Evolutionary conservation across 2,888 invertebrate species (phyloP).

Genomic region (Hydrotaea diabolus): DNA sequence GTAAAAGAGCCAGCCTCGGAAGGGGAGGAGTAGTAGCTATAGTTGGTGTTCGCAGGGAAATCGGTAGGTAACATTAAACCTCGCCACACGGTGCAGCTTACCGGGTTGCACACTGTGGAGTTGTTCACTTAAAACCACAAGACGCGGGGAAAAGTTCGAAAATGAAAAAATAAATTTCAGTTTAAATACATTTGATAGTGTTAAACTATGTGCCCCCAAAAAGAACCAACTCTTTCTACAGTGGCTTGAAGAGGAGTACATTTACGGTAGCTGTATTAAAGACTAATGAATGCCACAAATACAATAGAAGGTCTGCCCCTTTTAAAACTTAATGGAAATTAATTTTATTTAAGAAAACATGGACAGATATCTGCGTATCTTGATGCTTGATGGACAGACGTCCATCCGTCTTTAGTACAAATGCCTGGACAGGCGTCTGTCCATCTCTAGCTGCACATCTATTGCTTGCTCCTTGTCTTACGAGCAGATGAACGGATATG

Average conservation of each 20-base stretch:
- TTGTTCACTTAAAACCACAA: background rate
- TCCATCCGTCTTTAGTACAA: no score
- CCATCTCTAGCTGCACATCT: no score
- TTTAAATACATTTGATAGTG: conserved; percentile 48
- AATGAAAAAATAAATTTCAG: conserved; percentile 31
- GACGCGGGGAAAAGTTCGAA: background rate
- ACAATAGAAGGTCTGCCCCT: no score
- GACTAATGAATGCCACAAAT: no score
- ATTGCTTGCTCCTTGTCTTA: no score
- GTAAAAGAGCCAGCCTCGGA: background rate
- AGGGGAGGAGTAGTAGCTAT: background rate
- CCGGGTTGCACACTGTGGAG: background rate
- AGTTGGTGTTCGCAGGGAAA: background rate
- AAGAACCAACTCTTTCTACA: background rate
- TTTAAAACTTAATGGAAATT: no score
- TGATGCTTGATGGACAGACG: no score
- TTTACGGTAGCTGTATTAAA: no score
- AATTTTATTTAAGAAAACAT: no score
- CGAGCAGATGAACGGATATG: no score
- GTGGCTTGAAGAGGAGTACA: background rate
- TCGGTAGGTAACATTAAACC: conserved; percentile 2
- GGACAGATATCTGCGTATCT: no score
- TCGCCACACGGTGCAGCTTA: conserved; percentile 12
- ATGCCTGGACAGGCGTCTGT: no score
- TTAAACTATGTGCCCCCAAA: conserved; percentile 38